A percentile compares a stretch with the other conserved stretches of the same genome.
Conservation (phyloP, 1,140 invertebrate species). For the Cotesia typhae region DNA sequence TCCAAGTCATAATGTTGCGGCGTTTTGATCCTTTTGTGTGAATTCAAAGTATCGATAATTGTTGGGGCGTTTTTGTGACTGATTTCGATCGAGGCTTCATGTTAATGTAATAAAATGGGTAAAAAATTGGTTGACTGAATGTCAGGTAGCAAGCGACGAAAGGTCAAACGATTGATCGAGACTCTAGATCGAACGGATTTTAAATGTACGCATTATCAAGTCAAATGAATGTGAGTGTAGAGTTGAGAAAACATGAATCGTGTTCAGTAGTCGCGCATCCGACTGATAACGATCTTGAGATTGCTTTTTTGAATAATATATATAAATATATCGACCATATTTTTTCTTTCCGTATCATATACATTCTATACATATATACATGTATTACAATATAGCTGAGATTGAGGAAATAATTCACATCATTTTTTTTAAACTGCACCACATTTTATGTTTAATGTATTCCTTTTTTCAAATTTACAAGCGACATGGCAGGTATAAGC, state of each 20-base stretch:
- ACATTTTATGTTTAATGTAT: background rate
- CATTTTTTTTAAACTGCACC: background rate
- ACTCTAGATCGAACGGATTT: slow-evolving; percentile 16
- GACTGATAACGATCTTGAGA: slow-evolving; percentile 15
- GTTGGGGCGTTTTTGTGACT: background rate
- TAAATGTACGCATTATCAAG: slow-evolving; percentile 28
- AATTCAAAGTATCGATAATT: background rate
- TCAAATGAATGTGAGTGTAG: slow-evolving; percentile 17
- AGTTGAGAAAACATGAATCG: slow-evolving; percentile 7
- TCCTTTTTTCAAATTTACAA: background rate
- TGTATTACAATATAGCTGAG: background rate
- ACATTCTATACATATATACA: background rate
- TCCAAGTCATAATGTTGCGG: background rate
- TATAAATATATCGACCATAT: background rate
- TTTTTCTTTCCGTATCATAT: background rate
- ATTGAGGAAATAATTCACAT: slow-evolving; percentile 5
- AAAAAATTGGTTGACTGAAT: slow-evolving; percentile 32
- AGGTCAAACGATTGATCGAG: slow-evolving; percentile 9
- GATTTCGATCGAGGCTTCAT: slow-evolving; percentile 3
- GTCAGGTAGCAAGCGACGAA: slow-evolving; percentile 25
- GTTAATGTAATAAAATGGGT: slow-evolving; percentile 33
- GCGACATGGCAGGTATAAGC: no score
- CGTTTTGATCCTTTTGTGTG: no score
- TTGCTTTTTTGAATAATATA: background rate
- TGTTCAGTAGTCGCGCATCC: slow-evolving; percentile 20